Evolutionary conservation across 2,797 vertebrate species (phyloP), one percentile per base, ranked within the genome.

Genomic region (Dipus sagitta): DNA sequence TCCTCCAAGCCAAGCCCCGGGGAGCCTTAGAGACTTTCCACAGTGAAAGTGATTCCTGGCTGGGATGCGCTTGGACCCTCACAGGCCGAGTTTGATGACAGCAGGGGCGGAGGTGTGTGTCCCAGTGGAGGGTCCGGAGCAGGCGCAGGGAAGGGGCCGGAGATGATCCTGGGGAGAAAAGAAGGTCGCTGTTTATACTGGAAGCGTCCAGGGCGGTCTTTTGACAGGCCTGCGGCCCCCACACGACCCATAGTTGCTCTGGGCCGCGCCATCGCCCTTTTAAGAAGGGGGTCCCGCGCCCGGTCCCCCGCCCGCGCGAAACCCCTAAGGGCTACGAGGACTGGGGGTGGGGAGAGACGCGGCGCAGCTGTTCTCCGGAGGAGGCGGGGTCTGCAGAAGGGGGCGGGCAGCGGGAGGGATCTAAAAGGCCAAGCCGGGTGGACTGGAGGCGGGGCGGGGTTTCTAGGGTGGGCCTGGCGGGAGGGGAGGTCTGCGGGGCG

Each of bases 261-360:
- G 13, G 5, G 28, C n/a, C 2, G 5, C 70, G 80, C 90, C 97
- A 88, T 96, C 65, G 96, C 96, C 97, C 92, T 96, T 98, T 98
- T 98, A 98, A 98, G 97, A 96, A 47, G 70, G 77, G 32, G 91
- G 88, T 74, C 84, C 72, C 24, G 58, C 0, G 28, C 5, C 47
- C 78, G 32, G 13, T 47, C n/a, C 87, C 80, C 26, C 60, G 75
- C 78, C 34, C 2, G 54, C 71, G 0, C 2, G 0, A 78, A 74
- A n/a, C 24, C 81, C 85, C 28, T 1, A 32, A 90, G 74, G 91
- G 62, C 76, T 21, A 1, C 6, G 2, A 78, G 34, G 34, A 32
- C 34, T 3, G 58, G 71, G 52, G n/a, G 70, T 71, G 68, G 20
- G 79, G 82, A 67, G 30, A 75, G 64, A 68, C 20, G 1, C 2